These are phyloP conservation scores for Myotis vivesi DNA, from an alignment of 2,797 vertebrate genomes.

Conservation along the genomic window DNA sequence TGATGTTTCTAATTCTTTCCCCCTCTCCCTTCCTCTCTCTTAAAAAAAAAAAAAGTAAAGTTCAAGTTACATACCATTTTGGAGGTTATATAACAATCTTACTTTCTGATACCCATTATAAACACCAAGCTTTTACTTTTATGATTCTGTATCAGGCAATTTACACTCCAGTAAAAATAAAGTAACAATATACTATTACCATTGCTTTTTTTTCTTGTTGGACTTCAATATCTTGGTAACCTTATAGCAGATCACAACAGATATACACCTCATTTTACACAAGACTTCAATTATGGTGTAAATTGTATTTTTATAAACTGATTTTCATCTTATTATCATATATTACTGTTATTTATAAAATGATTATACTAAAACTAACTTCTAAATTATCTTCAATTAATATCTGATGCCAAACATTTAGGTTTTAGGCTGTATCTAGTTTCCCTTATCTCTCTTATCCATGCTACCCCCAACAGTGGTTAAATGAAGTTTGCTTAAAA, in stretches of 20 bases:
- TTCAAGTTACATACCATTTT: neutral
- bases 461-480: neutral
- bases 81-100: neutral
- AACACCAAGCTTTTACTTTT: constrained; percentile 55
- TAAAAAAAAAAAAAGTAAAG: neutral
- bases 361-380: constrained; percentile 32
- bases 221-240: constrained; percentile 28
- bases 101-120: constrained; percentile 13
- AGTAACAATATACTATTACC: constrained; percentile 34
- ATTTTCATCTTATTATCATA: constrained; percentile 23
- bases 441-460: neutral
- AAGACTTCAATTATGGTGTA: neutral
- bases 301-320: constrained; percentile 3
- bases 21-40: no score
- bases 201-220: constrained; percentile 6
- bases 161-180: constrained; percentile 48
- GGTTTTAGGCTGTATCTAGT: constrained; percentile 33
- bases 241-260: constrained; percentile 28
- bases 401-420: constrained; percentile 54
- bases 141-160: constrained; percentile 40
- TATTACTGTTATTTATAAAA: constrained; percentile 38
- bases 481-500: constrained; percentile 52
- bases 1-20: no score
- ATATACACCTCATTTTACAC: neutral
- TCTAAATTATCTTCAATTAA: constrained; percentile 33